Evolutionary conservation across 2,113 vertebrate species (phyloP).

Genomic region (Misgurnus mizolepis): DNA sequence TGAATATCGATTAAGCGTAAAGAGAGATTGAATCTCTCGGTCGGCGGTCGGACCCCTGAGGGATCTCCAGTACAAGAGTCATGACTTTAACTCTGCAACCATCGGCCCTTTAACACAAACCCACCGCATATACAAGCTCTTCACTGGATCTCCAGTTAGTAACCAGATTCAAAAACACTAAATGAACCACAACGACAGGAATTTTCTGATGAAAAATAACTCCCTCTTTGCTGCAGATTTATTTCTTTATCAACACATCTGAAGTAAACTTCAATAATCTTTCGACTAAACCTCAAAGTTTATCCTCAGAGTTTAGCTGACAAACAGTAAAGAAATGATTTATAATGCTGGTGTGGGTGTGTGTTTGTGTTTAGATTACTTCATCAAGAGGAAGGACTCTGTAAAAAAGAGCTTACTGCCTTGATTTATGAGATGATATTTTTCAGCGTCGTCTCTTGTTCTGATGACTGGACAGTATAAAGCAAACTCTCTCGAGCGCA

Average conservation of each 20-base stretch:
- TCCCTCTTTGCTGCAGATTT: not conserved
- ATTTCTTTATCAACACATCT: not conserved
- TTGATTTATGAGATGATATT: conserved; percentile 49
- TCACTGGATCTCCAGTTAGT: no score
- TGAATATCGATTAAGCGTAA: conserved; percentile 75
- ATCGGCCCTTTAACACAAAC: conserved; percentile 41
- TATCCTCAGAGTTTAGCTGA: conserved; percentile 33
- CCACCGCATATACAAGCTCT: not conserved
- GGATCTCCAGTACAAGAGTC: conserved; percentile 75
- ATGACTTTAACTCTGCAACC: conserved; percentile 75
- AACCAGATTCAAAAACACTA: no score
- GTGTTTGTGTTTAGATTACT: conserved; percentile 39
- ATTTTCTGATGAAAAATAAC: not conserved
- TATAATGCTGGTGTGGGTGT: not conserved
- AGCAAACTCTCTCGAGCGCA: conserved; percentile 29
- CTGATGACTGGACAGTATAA: conserved; percentile 39
- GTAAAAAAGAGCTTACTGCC: conserved; percentile 15
- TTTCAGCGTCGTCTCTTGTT: conserved; percentile 41
- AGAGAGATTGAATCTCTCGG: conserved; percentile 77
- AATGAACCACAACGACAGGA: no score
- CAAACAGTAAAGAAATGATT: conserved; percentile 43
- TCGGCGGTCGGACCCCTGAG: conserved; percentile 73
- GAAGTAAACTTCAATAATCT: conserved; percentile 8
- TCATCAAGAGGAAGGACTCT: conserved; percentile 49
- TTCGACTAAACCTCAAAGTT: not conserved